Conservation (phyloP, 2,888 invertebrate genomes). For the Serripes groenlandicus region DNA sequence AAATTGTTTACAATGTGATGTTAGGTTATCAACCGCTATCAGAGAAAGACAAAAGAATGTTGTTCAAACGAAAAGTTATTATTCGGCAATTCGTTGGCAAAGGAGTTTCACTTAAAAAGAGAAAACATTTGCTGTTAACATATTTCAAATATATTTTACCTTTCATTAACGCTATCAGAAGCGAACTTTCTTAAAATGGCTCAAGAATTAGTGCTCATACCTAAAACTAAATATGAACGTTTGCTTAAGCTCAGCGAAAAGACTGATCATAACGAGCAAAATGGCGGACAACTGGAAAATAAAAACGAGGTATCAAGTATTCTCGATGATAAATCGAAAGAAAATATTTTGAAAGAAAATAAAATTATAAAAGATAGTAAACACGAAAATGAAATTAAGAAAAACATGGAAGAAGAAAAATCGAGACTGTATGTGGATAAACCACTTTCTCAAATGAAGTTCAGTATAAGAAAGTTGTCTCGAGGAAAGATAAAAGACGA, state of each 20-base stretch:
- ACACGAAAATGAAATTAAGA: too few relatives aligned
- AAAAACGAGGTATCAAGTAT: too few relatives aligned
- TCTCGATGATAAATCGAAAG: too few relatives aligned
- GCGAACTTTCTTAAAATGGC: conserved; percentile 28
- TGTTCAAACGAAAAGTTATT: conserved; percentile 22
- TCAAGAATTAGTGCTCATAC: conserved; percentile 34
- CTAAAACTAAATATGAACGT: conserved; percentile 27
- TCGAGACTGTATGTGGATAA: conserved; percentile 37
- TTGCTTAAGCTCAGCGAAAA: conserved; percentile 11
- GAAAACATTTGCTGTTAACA: conserved; percentile 19
- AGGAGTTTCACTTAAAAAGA: neutral
- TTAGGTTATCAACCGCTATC: conserved; percentile 5
- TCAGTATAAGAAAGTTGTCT: neutral
- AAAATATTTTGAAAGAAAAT: too few relatives aligned
- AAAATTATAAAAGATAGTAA: too few relatives aligned
- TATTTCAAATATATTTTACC: conserved; percentile 2
- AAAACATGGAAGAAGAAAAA: too few relatives aligned
- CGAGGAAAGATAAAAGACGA: conserved; percentile 2
- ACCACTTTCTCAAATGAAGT: conserved; percentile 42
- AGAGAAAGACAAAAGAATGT: neutral
- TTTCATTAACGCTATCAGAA: conserved; percentile 9
- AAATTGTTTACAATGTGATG: conserved; percentile 36
- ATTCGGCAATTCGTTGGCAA: conserved; percentile 26
- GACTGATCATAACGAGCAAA: neutral
- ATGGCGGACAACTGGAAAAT: neutral